Evolutionary conservation across 2,888 invertebrate genomes (phyloP).

Genomic region (Tetranychus piercei): DNA sequence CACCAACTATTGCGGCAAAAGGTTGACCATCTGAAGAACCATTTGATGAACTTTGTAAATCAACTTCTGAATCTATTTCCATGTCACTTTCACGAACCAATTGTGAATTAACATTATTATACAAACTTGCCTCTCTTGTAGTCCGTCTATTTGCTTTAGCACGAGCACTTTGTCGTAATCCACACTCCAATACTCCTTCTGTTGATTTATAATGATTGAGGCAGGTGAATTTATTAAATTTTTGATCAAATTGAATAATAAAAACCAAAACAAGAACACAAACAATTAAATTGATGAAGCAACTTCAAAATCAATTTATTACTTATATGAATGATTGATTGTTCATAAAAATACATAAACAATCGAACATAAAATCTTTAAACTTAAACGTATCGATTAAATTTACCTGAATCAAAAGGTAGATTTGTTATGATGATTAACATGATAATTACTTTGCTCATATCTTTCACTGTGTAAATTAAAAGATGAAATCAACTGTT

Average conservation of each 20-base stretch:
- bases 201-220: background rate
- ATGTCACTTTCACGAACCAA: background rate
- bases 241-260: background rate
- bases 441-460: background rate
- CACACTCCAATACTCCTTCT: background rate
- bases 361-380: background rate
- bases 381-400: background rate
- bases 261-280: background rate
- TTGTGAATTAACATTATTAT: background rate
- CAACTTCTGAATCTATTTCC: background rate
- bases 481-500: background rate
- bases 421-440: background rate
- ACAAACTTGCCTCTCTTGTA: background rate
- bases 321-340: background rate
- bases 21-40: background rate
- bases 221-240: too few relatives aligned
- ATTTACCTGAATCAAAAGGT: background rate
- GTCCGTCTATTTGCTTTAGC: background rate
- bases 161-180: slow-evolving; percentile 1
- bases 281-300: background rate
- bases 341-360: background rate
- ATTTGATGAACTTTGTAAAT: background rate
- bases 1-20: background rate
- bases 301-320: background rate
- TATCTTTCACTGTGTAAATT: background rate